These are phyloP conservation scores for Lepisosteus osseus DNA, from an alignment of 2,113 vertebrate species.

Conservation along the genomic window DNA sequence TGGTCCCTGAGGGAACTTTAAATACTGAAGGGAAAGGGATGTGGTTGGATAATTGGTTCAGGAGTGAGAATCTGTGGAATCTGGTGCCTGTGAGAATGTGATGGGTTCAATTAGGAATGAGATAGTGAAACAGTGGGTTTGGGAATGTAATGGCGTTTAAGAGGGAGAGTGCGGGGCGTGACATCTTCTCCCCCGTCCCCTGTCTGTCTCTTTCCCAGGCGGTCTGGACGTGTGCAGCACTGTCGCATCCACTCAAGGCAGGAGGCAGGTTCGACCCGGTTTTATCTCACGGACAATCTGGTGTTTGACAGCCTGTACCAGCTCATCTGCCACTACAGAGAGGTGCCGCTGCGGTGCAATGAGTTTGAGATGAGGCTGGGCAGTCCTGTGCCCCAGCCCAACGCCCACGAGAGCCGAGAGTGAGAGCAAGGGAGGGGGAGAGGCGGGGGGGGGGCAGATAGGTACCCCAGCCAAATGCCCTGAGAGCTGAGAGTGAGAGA, in stretches of 20 bases:
- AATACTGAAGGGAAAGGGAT: too few relatives aligned
- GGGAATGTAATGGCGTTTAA: too few relatives aligned
- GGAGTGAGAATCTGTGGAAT: too few relatives aligned
- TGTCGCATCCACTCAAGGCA: slow-evolving; percentile 81
- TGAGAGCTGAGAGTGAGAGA: too few relatives aligned
- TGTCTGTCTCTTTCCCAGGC: slow-evolving; percentile 51
- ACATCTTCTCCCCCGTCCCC: background rate
- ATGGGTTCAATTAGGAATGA: too few relatives aligned
- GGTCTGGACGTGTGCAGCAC: slow-evolving; percentile 78
- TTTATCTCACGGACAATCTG: slow-evolving; percentile 84
- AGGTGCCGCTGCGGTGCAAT: slow-evolving; percentile 81
- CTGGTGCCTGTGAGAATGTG: too few relatives aligned
- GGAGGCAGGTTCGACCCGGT: slow-evolving; percentile 75
- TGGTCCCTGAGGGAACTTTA: too few relatives aligned
- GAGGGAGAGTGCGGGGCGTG: background rate
- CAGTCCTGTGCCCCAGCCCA: slow-evolving; percentile 77
- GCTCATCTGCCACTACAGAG: slow-evolving; percentile 82
- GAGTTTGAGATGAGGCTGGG: slow-evolving; percentile 84
- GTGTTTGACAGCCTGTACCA: slow-evolving; percentile 82
- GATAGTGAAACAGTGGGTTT: too few relatives aligned
- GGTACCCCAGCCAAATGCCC: background rate
- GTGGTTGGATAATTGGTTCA: too few relatives aligned
- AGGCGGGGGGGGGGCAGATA: background rate
- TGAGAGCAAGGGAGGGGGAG: slow-evolving; percentile 39
- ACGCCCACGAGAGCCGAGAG: slow-evolving; percentile 83